These are phyloP conservation scores for Phrynosoma blainvillii DNA, from an alignment of 2,113 vertebrate genomes.

Conservation along the genomic window DNA sequence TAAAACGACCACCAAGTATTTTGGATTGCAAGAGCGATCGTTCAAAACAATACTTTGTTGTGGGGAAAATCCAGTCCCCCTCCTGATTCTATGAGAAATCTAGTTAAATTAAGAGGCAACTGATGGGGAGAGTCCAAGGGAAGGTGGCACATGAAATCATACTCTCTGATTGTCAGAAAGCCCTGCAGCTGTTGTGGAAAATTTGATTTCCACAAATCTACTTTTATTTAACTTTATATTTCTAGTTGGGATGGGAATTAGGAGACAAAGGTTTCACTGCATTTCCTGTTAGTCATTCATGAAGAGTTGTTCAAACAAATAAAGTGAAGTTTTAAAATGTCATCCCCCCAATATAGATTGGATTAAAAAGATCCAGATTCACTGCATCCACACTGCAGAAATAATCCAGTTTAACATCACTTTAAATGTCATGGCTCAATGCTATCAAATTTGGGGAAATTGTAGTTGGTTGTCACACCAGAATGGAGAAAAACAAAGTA, in stretches of 20 bases:
- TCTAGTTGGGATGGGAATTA: not conserved
- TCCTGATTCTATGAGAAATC: not conserved
- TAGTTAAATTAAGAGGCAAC: no score
- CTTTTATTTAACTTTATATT: not conserved
- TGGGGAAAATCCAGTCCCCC: no score
- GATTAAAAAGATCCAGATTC: not conserved
- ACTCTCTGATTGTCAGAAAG: no score
- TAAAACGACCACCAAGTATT: not conserved
- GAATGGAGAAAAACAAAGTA: not conserved
- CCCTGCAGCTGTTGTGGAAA: no score
- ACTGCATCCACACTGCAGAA: no score
- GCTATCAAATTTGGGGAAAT: not conserved
- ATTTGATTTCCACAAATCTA: not conserved
- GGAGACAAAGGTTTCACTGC: not conserved
- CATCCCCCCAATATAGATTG: not conserved
- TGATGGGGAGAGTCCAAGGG: no score
- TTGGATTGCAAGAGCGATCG: not conserved
- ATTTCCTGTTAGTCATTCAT: not conserved
- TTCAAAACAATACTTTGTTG: not conserved
- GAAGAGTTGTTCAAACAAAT: not conserved
- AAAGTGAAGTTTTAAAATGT: not conserved
- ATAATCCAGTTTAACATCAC: no score
- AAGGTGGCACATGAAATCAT: no score
- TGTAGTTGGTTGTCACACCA: not conserved
- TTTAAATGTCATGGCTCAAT: no score